phyloP scores from a whole-genome alignment of 1,140 invertebrate species.

The Leucophenga varia region DNA sequence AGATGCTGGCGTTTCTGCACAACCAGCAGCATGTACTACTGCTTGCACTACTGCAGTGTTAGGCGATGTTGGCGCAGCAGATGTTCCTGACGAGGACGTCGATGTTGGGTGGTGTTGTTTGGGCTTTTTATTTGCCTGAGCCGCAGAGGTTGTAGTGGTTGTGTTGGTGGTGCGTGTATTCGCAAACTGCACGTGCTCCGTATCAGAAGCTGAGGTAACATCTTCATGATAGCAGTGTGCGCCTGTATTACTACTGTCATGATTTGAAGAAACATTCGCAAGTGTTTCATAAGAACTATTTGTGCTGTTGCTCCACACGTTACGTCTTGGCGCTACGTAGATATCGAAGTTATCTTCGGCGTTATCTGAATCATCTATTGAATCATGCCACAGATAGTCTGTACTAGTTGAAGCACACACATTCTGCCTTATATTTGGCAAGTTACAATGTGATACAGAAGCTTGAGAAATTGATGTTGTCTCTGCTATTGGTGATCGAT shows the following conservation, averaged over 20 bases:
- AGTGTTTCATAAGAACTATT: conserved; percentile 31
- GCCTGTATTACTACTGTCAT: not conserved
- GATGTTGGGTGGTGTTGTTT: conserved; percentile 16
- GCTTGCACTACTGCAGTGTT: not conserved
- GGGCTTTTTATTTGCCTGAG: conserved; percentile 35
- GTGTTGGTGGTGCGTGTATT: conserved; percentile 50
- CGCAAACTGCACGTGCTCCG: conserved; percentile 46
- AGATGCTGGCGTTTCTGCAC: conserved; percentile 5
- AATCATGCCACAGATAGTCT: not conserved
- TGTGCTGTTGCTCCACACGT: conserved; percentile 23
- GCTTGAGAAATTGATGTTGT: too few relatives aligned
- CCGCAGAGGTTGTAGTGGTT: conserved; percentile 43
- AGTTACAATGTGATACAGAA: too few relatives aligned
- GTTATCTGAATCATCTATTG: conserved; percentile 7
- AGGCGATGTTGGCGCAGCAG: too few relatives aligned
- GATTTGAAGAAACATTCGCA: too few relatives aligned
- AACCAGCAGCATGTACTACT: not conserved
- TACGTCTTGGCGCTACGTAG: too few relatives aligned
- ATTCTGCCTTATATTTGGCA: too few relatives aligned
- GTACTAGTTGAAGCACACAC: too few relatives aligned
- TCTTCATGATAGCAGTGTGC: conserved; percentile 29
- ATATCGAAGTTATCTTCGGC: not conserved
- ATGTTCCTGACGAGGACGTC: conserved; percentile 2
- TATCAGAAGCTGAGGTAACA: conserved; percentile 43
- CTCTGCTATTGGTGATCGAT: not conserved